Percentiles rank a stretch among this genome's conserved stretches.
Evolutionary conservation across 2,113 vertebrate species (phyloP).

Genomic region (Balaeniceps rex): DNA sequence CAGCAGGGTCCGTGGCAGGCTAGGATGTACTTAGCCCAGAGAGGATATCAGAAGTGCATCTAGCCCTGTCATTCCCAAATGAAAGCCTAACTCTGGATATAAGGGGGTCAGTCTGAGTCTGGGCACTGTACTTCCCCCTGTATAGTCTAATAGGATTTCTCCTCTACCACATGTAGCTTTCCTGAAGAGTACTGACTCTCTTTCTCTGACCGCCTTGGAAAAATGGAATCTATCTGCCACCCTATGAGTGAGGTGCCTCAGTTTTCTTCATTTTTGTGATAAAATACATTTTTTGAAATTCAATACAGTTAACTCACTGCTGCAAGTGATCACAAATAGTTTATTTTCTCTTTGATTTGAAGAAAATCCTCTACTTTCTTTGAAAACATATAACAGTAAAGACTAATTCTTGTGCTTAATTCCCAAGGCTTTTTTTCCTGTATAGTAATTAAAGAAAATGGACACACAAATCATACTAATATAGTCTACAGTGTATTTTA

Average conservation of each 20-base stretch:
- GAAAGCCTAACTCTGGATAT: neutral
- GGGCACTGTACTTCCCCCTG: neutral
- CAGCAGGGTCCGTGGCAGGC: neutral
- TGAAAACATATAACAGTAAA: neutral
- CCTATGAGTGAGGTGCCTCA: neutral
- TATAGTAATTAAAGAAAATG: neutral
- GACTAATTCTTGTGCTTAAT: neutral
- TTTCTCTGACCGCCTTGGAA: neutral
- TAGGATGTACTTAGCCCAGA: neutral
- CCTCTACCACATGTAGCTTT: neutral
- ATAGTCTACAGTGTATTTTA: neutral
- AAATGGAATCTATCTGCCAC: neutral
- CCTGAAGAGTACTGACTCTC: neutral
- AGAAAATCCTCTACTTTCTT: neutral
- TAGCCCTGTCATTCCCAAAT: neutral
- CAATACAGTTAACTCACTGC: neutral
- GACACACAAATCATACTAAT: neutral
- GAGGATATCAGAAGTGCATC: neutral
- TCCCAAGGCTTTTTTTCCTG: neutral
- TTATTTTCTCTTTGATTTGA: neutral
- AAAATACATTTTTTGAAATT: neutral
- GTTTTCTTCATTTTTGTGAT: neutral
- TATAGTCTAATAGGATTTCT: neutral
- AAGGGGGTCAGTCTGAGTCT: neutral
- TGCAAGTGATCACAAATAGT: neutral